Evolutionary conservation across 2,113 vertebrate species (phyloP), one percentile per base, ranked within the genome.

Genomic region (Synchiropus splendidus): DNA sequence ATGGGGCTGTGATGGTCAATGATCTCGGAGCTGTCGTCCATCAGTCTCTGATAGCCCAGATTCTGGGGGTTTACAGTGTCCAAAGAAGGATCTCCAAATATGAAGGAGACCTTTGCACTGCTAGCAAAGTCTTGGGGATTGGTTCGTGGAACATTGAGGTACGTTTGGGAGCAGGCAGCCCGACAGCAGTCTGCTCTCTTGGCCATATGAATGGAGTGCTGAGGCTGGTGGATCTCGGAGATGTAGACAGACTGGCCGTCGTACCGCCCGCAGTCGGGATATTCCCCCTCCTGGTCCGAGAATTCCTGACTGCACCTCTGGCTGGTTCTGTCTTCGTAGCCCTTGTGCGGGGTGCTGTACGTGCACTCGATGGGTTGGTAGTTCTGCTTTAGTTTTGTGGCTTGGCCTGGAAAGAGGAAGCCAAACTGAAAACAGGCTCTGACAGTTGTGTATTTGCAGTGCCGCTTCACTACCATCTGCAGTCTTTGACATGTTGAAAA

Each of bases 101-200:
- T 97, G 71, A 98, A 97, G 57, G 94, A 98, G 70, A 97, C 95
- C 79, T 96, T 97, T 70, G 95, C 94, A 73, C 83, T 89, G 53
- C 90, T 82, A 5, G 90, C 85, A 36, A 90, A 88, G 46, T 91
- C 90, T 64, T 94, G 91, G 70, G 86, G 71, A 84, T 89, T 91
- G 62, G 86, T 83, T 59, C 89, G 87, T 40, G 89, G 87, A 72
- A 89, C 67, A 10, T 83, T 86, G 67, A 92, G 54, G 51, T 87
- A 82, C 18, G 89, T 84, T 64, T 88, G 83, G 53, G 88, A 80
- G 48, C 74, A 85, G 12, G 78, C 53, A 39, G 65, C 32, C 65
- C 87, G 79, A 64, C 87, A 87, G 64, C 84, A 75, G 48, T 91
- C 88, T 1, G 64, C 50, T 16, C 82, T 72, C 8, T 93, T 86